Evolutionary conservation across 2,888 invertebrate species (phyloP).

Genomic region (Bembecia ichneumoniformis): DNA sequence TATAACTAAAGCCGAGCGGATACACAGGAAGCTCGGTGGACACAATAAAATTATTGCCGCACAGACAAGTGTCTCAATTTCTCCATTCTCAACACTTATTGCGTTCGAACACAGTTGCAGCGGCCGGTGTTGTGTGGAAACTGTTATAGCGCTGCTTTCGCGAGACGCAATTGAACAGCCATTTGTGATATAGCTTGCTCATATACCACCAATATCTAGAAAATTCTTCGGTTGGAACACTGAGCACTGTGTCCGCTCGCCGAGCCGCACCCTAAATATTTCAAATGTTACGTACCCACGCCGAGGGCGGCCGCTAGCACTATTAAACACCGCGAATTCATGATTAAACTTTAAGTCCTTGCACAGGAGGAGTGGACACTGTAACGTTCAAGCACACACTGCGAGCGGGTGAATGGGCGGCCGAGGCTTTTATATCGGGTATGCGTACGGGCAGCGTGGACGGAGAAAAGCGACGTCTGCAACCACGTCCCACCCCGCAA

Average conservation of each 20-base stretch:
- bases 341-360: slow-evolving; percentile 65
- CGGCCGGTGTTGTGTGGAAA: slow-evolving; percentile 27
- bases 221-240: slow-evolving; percentile 19
- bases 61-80: slow-evolving; percentile 38
- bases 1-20: slow-evolving; percentile 4
- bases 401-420: slow-evolving; percentile 71
- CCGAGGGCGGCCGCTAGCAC: slow-evolving; percentile 77
- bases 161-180: slow-evolving; percentile 19
- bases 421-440: slow-evolving; percentile 68
- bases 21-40: slow-evolving; percentile 2
- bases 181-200: slow-evolving; percentile 5
- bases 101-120: slow-evolving; percentile 28
- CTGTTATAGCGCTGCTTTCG: slow-evolving; percentile 35
- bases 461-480: slow-evolving; percentile 55
- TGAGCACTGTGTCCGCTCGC: slow-evolving; percentile 16
- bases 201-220: slow-evolving; percentile 1
- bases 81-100: slow-evolving; percentile 33
- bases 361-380: slow-evolving; percentile 63
- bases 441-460: slow-evolving; percentile 46
- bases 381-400: slow-evolving; percentile 69
- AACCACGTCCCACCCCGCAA: slow-evolving; percentile 20
- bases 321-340: slow-evolving; percentile 72
- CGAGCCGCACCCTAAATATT: slow-evolving; percentile 55
- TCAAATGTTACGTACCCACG: slow-evolving; percentile 76
- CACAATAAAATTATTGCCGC: slow-evolving; percentile 17